These are phyloP conservation scores for Ryuthela nishihirai DNA, from an alignment of 2,888 invertebrate genomes.

Conservation along the genomic window DNA sequence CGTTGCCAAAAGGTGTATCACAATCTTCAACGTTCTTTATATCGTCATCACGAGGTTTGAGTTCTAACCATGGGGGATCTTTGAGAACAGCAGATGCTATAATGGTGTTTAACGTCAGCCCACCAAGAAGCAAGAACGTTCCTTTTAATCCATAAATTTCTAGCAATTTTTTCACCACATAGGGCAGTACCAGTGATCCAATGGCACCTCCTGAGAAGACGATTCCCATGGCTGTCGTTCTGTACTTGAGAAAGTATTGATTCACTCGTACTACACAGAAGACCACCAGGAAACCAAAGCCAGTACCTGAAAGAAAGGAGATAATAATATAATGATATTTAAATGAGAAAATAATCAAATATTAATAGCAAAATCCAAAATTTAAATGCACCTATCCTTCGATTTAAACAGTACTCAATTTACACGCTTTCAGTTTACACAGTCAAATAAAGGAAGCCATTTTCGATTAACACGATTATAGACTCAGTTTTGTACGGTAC, in stretches of 20 bases:
- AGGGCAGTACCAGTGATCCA: slow-evolving; percentile 39
- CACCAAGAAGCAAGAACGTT: slow-evolving; percentile 37
- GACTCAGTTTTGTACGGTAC: no score
- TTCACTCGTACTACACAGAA: slow-evolving; percentile 36
- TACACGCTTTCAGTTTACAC: no score
- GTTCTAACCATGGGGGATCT: slow-evolving; percentile 15
- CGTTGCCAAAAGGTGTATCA: no score
- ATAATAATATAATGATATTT: background rate
- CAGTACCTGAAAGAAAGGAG: slow-evolving; percentile 32
- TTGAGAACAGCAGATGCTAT: slow-evolving; percentile 15
- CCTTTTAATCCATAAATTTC: slow-evolving; percentile 30
- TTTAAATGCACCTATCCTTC: no score
- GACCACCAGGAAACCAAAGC: slow-evolving; percentile 39
- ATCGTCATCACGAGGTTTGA: no score
- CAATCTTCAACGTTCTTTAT: no score
- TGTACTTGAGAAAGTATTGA: slow-evolving; percentile 40
- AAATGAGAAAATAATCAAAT: background rate
- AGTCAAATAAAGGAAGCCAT: no score
- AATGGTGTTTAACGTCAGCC: slow-evolving; percentile 35
- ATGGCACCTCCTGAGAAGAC: slow-evolving; percentile 40
- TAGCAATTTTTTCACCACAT: slow-evolving; percentile 33
- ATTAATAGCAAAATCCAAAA: background rate
- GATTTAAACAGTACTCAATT: background rate
- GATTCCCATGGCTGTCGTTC: slow-evolving; percentile 40
- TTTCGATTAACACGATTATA: no score